A percentile compares a stretch with the other conserved stretches of the same genome.
Conservation (phyloP, 2,113 vertebrate species). For the Hyperopisus bebe region DNA sequence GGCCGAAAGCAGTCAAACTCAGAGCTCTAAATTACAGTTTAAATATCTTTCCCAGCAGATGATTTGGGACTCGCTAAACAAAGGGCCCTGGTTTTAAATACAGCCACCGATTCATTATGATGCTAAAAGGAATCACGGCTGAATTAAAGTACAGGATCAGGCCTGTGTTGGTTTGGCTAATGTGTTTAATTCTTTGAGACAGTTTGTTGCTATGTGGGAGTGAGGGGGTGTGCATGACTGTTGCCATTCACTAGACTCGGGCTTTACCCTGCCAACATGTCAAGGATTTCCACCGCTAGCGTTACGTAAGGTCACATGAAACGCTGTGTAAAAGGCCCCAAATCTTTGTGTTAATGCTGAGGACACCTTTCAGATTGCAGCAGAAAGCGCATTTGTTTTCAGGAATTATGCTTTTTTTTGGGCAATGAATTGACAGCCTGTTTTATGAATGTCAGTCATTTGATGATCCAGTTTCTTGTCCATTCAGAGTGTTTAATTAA, state of each 20-base stretch:
- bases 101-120: constrained; percentile 7
- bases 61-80: constrained; percentile 40
- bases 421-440: background rate
- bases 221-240: constrained; percentile 2
- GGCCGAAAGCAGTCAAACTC: constrained; percentile 42
- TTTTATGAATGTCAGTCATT: constrained; percentile 1
- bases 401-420: background rate
- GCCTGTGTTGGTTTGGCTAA: constrained; percentile 4
- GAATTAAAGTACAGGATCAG: constrained; percentile 1
- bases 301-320: constrained; percentile 13
- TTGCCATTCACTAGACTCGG: constrained; percentile 3
- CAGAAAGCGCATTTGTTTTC: too few species aligned
- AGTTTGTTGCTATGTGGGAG: constrained; percentile 12
- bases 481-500: background rate
- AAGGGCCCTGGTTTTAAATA: constrained; percentile 8
- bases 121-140: background rate
- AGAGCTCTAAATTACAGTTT: constrained; percentile 39
- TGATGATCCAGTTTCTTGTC: background rate
- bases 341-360: background rate
- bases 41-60: constrained; percentile 45
- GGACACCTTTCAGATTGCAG: background rate
- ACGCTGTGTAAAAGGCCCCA: background rate
- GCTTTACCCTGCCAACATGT: constrained; percentile 7
- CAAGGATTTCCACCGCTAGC: background rate
- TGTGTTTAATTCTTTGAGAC: constrained; percentile 14